Base-by-base conservation (phyloP, 1,140 invertebrate species). In the Hylaeus volcanicus region DNA sequence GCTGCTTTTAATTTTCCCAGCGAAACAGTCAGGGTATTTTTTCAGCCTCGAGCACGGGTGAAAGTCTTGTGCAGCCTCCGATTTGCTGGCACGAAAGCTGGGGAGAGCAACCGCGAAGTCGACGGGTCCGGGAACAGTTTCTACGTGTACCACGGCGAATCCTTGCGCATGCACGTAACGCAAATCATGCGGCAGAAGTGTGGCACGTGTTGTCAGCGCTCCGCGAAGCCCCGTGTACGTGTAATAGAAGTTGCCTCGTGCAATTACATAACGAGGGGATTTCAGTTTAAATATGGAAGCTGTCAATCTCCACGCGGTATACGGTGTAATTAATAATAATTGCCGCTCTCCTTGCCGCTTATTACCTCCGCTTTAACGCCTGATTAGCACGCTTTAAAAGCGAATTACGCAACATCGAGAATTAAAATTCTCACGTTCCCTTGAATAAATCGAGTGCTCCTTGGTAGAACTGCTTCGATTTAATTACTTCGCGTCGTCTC, bases 61-160 rank as follows among this genome's bases (percentile, higher is more conserved):
- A 89, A 89, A 89, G 88, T 89, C 76, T 78, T 64, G 26, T 14
- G 41, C 58, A 41, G 71, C 53, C 63, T 58, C 71, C 71, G 39
- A 66, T 79, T 79, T 56, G 48, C 68, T 11, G 51, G 26, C 68
- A 69, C 55, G 77, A 73, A 55, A 74, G 55, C 60, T 48, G 79
- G 81, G 73, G 73, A 80, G 84, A 81, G 74, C 68, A 73, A 83
- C 69, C 51, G 51, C 82, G 80, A 60, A 60, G 60, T 45, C 14
- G 1, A 55, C 48, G 51, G 68, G 48, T 45, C 55, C 0, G 75
- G 26, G 63, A 76, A 66, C 43, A 51, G 45, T 64, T 74, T 45
- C 72, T 60, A 74, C 71, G 71, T 79, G 51, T 63, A 66, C 71
- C 26, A 26, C 45, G 39, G 63, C 61, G 43, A 56, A 79, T 79